These are phyloP conservation scores for Octonoba sinensis DNA, from an alignment of 2,888 invertebrate genomes.

Conservation along the genomic window DNA sequence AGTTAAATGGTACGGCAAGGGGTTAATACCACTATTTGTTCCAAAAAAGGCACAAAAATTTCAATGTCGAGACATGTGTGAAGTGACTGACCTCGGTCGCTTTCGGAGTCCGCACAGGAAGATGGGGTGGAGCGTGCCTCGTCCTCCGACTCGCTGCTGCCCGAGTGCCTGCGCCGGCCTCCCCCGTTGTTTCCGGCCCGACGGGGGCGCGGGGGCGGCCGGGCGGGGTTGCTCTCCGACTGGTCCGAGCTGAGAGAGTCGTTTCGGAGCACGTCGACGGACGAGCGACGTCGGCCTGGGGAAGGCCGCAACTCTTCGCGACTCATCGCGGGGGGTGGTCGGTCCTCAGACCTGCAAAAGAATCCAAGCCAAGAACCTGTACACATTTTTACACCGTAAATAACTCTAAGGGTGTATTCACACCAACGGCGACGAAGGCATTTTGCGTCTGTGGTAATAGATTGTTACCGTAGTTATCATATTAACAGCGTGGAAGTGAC, in stretches of 20 bases:
- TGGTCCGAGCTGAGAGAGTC: slow-evolving; percentile 75
- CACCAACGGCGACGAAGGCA: too few relatives aligned
- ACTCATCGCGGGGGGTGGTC: background rate
- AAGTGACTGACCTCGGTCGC: slow-evolving; percentile 73
- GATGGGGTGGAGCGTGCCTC: slow-evolving; percentile 82
- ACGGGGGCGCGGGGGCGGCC: slow-evolving; percentile 17
- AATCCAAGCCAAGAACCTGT: background rate
- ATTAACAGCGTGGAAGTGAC: too few relatives aligned
- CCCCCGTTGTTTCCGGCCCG: slow-evolving; percentile 23
- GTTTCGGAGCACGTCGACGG: slow-evolving; percentile 68
- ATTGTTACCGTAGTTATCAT: too few relatives aligned
- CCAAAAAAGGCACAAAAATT: too few relatives aligned
- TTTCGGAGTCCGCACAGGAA: slow-evolving; percentile 78
- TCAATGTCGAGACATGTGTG: too few relatives aligned
- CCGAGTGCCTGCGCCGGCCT: slow-evolving; percentile 16
- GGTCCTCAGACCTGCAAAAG: background rate
- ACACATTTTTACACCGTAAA: too few relatives aligned
- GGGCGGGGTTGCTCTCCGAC: slow-evolving; percentile 72
- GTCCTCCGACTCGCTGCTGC: slow-evolving; percentile 79
- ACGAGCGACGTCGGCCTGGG: slow-evolving; percentile 68
- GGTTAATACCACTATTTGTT: too few relatives aligned
- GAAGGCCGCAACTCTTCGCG: background rate
- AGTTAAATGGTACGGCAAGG: too few relatives aligned
- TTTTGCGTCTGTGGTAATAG: too few relatives aligned
- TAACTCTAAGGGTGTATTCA: too few relatives aligned